Evolutionary conservation across 2,797 vertebrate genomes (phyloP).

Genomic region (Diplodus puntazzo): DNA sequence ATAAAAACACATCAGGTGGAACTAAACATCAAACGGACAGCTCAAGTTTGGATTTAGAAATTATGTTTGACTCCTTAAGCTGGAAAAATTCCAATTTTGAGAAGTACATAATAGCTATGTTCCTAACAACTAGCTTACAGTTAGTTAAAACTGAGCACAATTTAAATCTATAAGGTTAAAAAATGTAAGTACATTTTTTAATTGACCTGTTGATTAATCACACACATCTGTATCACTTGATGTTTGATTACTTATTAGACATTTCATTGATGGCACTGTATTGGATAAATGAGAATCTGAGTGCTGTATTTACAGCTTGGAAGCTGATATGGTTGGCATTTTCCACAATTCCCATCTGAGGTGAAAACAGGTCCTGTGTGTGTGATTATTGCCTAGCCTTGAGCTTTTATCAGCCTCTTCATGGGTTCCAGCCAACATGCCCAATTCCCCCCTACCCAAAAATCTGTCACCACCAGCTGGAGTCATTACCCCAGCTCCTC

Average conservation of each 20-base stretch:
- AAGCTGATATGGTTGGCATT: conserved; percentile 19
- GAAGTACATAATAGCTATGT: too few species aligned
- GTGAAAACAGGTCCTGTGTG: conserved; percentile 35
- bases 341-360: conserved; percentile 40
- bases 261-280: conserved; percentile 7
- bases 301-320: conserved; percentile 13
- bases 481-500: conserved; percentile 77
- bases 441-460: conserved; percentile 58
- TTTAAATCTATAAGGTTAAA: too few species aligned
- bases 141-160: too few species aligned
- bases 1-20: conserved; percentile 5
- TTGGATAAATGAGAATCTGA: conserved; percentile 26
- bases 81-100: neutral
- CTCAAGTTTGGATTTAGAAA: neutral
- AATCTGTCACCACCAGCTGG: conserved; percentile 85
- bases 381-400: conserved; percentile 62
- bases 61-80: neutral
- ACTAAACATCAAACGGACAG: neutral
- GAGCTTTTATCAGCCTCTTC: conserved; percentile 60
- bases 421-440: conserved; percentile 53
- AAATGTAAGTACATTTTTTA: too few species aligned
- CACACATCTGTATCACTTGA: neutral
- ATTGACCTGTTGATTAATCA: too few species aligned
- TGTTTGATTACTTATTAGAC: neutral
- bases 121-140: too few species aligned